Conservation (phyloP, 2,888 invertebrate genomes). For the Uropetala carovei region DNA sequence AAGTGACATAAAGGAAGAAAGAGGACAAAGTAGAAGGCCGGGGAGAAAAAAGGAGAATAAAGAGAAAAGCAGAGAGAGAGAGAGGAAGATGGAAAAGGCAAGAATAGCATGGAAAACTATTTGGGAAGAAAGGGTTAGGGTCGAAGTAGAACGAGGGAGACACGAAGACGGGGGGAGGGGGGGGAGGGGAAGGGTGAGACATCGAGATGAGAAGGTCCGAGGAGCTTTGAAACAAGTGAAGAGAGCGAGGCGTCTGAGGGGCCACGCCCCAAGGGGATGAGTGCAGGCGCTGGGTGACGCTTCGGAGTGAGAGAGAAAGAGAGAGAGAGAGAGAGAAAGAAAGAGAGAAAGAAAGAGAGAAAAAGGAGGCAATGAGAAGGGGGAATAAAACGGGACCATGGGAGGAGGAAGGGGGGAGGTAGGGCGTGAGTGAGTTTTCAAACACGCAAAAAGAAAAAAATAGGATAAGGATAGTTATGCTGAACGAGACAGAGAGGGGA, state of each 20-base stretch:
- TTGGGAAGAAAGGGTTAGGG: no score
- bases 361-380: neutral
- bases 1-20: no score
- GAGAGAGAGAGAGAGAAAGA: neutral
- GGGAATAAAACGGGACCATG: neutral
- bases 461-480: neutral
- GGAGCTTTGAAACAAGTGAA: neutral
- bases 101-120: no score
- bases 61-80: no score
- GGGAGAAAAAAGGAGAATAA: no score
- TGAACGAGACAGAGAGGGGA: neutral
- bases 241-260: neutral
- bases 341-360: neutral
- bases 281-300: no score
- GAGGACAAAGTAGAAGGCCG: no score
- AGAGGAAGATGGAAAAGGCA: no score
- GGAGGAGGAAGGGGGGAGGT: neutral
- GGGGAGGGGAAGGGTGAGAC: no score
- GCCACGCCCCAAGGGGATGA: neutral
- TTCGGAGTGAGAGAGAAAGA: neutral
- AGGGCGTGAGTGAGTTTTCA: neutral
- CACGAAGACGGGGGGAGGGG: no score
- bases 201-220: no score
- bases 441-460: neutral
- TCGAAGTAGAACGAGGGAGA: no score